Evolutionary conservation across 2,113 vertebrate species (phyloP).

Genomic region (Isurus oxyrinchus): DNA sequence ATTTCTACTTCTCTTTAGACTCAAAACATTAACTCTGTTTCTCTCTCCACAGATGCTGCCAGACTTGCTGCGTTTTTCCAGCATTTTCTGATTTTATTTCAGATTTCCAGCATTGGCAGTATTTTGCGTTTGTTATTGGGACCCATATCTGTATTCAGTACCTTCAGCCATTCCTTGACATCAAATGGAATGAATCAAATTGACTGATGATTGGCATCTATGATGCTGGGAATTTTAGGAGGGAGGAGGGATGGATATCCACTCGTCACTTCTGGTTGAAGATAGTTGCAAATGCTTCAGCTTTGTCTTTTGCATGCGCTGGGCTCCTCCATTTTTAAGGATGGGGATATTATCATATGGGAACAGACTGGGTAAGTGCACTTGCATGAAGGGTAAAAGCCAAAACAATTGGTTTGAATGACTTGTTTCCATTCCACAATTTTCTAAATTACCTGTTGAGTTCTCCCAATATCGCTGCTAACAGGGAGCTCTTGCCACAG

Average conservation of each 20-base stretch:
- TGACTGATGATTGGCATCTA: neutral
- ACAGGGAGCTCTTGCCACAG: conserved; percentile 84
- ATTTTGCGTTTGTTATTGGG: too few relatives aligned
- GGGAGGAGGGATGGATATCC: neutral
- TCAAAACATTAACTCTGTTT: too few relatives aligned
- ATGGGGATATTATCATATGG: neutral
- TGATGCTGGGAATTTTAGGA: neutral
- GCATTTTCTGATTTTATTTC: too few relatives aligned
- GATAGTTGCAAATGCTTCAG: neutral
- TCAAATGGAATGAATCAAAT: neutral
- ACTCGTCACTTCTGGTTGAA: too few relatives aligned
- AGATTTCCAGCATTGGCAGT: too few relatives aligned
- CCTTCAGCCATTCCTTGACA: too few relatives aligned
- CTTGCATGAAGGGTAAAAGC: neutral
- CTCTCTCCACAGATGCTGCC: too few relatives aligned
- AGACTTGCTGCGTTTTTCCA: too few relatives aligned
- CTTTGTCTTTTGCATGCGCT: neutral
- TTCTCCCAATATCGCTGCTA: conserved; percentile 83
- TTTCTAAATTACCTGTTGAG: conserved; percentile 70
- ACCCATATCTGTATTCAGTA: too few relatives aligned
- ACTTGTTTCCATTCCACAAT: neutral
- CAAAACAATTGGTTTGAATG: neutral
- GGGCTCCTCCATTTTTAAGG: neutral
- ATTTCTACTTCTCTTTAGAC: too few relatives aligned
- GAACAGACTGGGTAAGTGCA: neutral